These are phyloP conservation scores for Distichodus sexfasciatus DNA, from an alignment of 2,797 vertebrate genomes.

Conservation along the genomic window DNA sequence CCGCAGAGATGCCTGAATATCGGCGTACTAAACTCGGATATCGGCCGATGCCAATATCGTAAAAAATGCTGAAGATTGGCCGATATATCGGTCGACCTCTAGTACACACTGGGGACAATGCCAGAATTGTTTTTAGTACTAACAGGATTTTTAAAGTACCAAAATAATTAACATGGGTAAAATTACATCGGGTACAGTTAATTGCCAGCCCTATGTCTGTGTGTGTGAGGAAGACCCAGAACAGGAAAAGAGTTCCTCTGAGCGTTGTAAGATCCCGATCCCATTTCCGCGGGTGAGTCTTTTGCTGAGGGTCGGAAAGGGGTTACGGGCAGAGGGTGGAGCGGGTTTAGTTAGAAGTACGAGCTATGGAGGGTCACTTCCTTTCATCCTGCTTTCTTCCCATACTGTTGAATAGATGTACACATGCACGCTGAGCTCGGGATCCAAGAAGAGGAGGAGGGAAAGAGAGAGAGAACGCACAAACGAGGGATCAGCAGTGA, in stretches of 20 bases:
- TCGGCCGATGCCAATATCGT: no score
- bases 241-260: conserved; percentile 60
- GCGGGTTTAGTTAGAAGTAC: conserved; percentile 34
- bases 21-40: no score
- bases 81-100: no score
- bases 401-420: conserved; percentile 39
- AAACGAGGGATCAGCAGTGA: conserved; percentile 5
- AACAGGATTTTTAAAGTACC: no score
- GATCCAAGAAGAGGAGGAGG: conserved; percentile 51
- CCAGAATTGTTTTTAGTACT: no score
- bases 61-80: no score
- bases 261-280: conserved; percentile 44
- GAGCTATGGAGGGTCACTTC: conserved; percentile 59
- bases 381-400: conserved; percentile 47
- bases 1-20: no score
- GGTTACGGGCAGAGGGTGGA: conserved; percentile 41
- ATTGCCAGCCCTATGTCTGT: conserved; percentile 17
- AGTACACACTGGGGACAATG: no score
- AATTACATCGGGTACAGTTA: no score
- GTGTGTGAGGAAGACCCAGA: conserved; percentile 24
- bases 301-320: conserved; percentile 41
- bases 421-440: conserved; percentile 46
- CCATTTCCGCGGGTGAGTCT: conserved; percentile 28
- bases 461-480: conserved; percentile 3
- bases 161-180: no score